Evolutionary conservation across 2,888 invertebrate species (phyloP), one percentile per base, ranked within the genome.

Genomic region (Agrilus mali): DNA sequence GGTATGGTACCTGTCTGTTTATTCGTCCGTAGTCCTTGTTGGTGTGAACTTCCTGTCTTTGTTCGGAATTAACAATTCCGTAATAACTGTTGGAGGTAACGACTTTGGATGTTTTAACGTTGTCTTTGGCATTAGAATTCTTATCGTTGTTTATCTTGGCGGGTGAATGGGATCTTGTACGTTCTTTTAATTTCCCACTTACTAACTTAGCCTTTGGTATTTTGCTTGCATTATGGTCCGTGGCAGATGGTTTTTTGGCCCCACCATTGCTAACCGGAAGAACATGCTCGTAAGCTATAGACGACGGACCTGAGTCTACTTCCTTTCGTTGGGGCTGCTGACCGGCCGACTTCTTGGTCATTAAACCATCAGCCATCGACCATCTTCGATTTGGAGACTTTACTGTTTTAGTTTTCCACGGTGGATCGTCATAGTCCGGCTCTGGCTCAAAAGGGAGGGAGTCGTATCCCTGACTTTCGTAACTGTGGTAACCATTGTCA

Each of bases 101-200:
- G 40, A 63, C 63, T 57, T 57, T 59, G 40, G 52, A 50, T 50
- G 54, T 43, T 49, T 60, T 58, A 27, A 50, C 47, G 40, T 57
- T 55, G 47, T 55, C 54, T 40, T 39, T 49, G 27, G 41, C 32
- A 27, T 27, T 27, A 27, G 27, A 27, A 27, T 27, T 27, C 10
- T 27, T 27, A 27, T 27, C 27, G 34, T 43, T 47, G 50, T 62
- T 61, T 47, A 60, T 63, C 52, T 61, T 62, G 40, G 55, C 58
- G 20, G 65, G 66, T 38, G 66, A 66, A 50, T 66, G 65, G 20
- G 65, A 65, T 44, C 65, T 56, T 10, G 66, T 64, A 36, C 65
- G 50, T 48, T 65, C 65, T 17, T 55, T 54, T 33, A 54, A 53
- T 39, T 59, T 60, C 16, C 49, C 47, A 41, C 51, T 54, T 12